Evolutionary conservation across 2,888 invertebrate genomes (phyloP).

Genomic region (Napeogenes inachia): DNA sequence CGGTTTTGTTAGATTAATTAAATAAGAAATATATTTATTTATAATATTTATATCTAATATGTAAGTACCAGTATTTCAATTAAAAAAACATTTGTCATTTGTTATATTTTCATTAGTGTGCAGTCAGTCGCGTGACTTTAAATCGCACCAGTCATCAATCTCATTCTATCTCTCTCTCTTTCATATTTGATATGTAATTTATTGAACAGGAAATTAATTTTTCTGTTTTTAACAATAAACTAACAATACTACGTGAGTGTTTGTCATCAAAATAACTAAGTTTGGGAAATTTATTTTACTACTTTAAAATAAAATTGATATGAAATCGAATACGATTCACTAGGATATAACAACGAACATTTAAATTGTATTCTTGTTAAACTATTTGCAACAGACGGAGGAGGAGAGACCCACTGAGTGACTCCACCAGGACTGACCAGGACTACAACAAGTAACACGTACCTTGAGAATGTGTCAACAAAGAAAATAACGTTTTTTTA

Average conservation of each 20-base stretch:
- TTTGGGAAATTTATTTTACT: too few species aligned
- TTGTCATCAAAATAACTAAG: too few species aligned
- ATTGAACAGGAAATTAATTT: neutral
- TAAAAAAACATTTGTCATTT: neutral
- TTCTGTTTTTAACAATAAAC: neutral
- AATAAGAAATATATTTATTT: too few species aligned
- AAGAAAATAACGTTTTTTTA: too few species aligned
- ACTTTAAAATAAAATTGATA: too few species aligned
- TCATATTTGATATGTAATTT: neutral
- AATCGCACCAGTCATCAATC: constrained; percentile 1
- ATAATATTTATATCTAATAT: too few species aligned
- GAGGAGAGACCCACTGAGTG: constrained; percentile 14
- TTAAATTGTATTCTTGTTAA: neutral
- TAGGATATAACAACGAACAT: neutral
- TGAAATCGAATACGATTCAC: neutral
- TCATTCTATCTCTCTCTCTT: neutral
- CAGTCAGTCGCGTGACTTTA: neutral
- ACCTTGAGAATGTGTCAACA: constrained; percentile 7
- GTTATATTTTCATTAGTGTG: neutral
- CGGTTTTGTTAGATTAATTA: too few species aligned
- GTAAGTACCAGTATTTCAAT: too few species aligned
- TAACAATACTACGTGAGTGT: too few species aligned
- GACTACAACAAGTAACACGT: constrained; percentile 13
- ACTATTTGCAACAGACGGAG: constrained; percentile 5
- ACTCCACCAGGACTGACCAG: constrained; percentile 14